Evolutionary conservation across 2,797 vertebrate genomes (phyloP).

Genomic region (Brachyrhaphis roseni): DNA sequence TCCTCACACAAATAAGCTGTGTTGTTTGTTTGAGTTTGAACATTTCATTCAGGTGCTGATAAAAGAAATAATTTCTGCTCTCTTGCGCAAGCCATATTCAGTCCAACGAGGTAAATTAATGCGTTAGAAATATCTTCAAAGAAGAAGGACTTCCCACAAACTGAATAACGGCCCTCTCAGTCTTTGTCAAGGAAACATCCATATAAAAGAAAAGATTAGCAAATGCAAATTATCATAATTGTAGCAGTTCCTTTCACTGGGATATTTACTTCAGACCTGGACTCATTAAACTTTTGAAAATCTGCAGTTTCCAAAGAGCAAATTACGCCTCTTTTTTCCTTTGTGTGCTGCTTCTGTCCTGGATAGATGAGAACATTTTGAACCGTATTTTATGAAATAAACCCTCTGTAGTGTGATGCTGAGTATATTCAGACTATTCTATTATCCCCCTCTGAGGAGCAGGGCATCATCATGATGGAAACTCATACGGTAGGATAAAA

Average conservation of each 20-base stretch:
- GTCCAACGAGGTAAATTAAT: slow-evolving; percentile 4
- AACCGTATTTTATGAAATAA: slow-evolving; percentile 9
- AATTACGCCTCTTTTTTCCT: neutral
- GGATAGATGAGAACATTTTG: slow-evolving; percentile 9
- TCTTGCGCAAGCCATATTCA: neutral
- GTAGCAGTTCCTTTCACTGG: slow-evolving; percentile 13
- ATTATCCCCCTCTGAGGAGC: neutral
- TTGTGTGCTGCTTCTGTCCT: slow-evolving; percentile 12
- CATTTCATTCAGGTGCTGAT: neutral
- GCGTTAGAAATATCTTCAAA: slow-evolving; percentile 7
- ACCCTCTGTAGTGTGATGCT: neutral
- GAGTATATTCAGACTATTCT: neutral
- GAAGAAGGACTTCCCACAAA: slow-evolving; percentile 2
- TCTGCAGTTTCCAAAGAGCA: slow-evolving; percentile 15
- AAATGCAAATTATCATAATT: slow-evolving; percentile 22
- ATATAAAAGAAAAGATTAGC: slow-evolving; percentile 22
- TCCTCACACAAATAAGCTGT: slow-evolving; percentile 12
- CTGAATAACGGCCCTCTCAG: slow-evolving; percentile 3
- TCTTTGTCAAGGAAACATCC: slow-evolving; percentile 1
- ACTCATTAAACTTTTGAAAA: slow-evolving; percentile 30
- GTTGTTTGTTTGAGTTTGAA: slow-evolving; percentile 9
- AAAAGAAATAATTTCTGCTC: slow-evolving; percentile 3
- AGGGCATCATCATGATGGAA: neutral
- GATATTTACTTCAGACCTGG: slow-evolving; percentile 24
- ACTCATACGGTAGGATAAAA: neutral